Evolutionary conservation across 2,888 invertebrate species (phyloP), one percentile per base, ranked within the genome.

Genomic region (Piscicola geometra): DNA sequence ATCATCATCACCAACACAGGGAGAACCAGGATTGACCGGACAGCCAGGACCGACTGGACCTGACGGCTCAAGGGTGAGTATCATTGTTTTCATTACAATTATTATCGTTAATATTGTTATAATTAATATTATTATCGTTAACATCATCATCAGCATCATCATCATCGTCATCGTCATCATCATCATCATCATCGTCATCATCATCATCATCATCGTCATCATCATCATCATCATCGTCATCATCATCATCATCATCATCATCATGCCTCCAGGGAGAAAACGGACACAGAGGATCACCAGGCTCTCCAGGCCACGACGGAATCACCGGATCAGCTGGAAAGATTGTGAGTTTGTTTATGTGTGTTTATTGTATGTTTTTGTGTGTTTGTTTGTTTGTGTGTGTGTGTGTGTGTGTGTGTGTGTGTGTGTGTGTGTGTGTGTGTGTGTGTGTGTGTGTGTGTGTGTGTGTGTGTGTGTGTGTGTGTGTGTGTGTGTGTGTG

Each of bases 251-350:
- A 41, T 41, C 41, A 41, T 41, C 70, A 41, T 70, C 70, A 32
- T 73, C 60, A 32, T 60, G 9, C 52, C 47, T 70, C 21, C 30
- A 76, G 76, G 76, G 76, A 30, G 76, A 76, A 30, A 52, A 52
- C 25, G 76, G 76, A 18, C 36, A 64, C 30, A 28, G 76, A 32
- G 76, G 76, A 66, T 41, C 56, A 12, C 71, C 76, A 18, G 76
- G 76, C 28, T 32, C 76, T 60, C 9, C 71, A 30, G 76, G 76
- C 36, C 70, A 76, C 35, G 76, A 76, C 33, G 76, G 76, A 41
- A 47, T 66, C 15, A 33, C 71, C 1, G 76, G 76, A 36, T 0
- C 67, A 30, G n/a, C 71, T 12, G 76, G 76, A 28, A 71, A 32
- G 66, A 30, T 64, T 32, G 76, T 76, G 25, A 47, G 71, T 21